These are phyloP conservation scores for Urocynchramus pylzowi DNA, from an alignment of 2,113 vertebrate species.

Conservation along the genomic window DNA sequence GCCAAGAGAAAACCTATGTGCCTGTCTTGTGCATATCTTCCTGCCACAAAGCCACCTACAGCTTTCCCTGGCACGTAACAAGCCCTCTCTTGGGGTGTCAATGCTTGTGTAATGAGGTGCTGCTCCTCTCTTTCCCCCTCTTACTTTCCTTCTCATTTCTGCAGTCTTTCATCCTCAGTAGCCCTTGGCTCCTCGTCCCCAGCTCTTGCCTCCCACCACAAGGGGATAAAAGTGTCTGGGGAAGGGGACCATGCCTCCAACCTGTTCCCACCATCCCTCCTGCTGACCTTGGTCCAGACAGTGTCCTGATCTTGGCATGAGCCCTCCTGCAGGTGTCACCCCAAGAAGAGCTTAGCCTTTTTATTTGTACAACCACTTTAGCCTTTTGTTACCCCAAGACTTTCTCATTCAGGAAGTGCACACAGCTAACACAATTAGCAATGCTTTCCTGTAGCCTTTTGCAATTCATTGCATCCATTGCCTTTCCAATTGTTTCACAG, in stretches of 20 bases:
- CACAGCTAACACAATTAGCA: not conserved
- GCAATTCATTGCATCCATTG: not conserved
- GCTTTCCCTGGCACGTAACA: not conserved
- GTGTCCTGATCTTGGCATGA: not conserved
- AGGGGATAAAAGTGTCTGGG: fast-evolving
- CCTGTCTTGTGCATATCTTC: not conserved
- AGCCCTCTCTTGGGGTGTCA: not conserved
- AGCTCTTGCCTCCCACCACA: fast-evolving
- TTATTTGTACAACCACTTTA: not conserved
- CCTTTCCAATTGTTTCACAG: not conserved
- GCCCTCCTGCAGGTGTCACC: not conserved
- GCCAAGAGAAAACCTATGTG: not conserved
- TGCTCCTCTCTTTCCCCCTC: not conserved
- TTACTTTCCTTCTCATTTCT: not conserved
- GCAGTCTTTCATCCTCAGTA: not conserved
- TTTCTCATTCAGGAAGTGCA: not conserved
- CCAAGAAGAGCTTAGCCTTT: not conserved
- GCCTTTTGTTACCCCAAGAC: not conserved
- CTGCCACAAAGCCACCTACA: not conserved
- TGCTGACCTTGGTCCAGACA: not conserved
- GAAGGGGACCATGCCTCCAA: fast-evolving
- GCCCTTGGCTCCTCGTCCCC: fast-evolving
- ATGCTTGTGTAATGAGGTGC: fast-evolving
- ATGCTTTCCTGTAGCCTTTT: not conserved
- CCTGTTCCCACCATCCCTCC: not conserved